Conservation (phyloP, 2,888 invertebrate species). For the Odontocerum albicorne region DNA sequence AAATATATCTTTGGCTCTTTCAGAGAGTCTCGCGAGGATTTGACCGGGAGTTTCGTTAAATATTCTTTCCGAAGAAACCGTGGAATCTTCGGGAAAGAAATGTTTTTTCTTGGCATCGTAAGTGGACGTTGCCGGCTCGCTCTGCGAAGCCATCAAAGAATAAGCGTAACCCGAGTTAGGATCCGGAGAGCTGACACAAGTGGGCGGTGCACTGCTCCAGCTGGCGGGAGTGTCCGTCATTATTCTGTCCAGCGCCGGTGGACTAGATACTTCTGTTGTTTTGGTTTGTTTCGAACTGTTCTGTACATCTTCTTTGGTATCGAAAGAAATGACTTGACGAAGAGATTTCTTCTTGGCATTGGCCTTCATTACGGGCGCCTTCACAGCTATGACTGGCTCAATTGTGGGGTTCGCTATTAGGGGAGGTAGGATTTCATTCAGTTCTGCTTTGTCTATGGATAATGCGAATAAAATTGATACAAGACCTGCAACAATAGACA, state of each 20-base stretch:
- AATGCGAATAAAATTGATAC: slow-evolving; percentile 91
- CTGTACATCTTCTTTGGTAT: slow-evolving; percentile 39
- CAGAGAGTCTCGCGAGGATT: slow-evolving; percentile 52
- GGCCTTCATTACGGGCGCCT: slow-evolving; percentile 58
- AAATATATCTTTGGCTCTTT: slow-evolving; percentile 57
- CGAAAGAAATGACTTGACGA: slow-evolving; percentile 56
- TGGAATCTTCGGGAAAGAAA: slow-evolving; percentile 51
- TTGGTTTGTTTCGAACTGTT: slow-evolving; percentile 14
- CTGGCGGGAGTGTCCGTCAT: slow-evolving; percentile 36
- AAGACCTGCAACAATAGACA: slow-evolving; percentile 73
- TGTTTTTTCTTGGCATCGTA: slow-evolving; percentile 47
- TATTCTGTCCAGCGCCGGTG: slow-evolving; percentile 17
- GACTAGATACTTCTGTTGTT: neutral
- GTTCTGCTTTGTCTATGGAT: slow-evolving; percentile 82
- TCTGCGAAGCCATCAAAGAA: slow-evolving; percentile 45
- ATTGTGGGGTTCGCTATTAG: slow-evolving; percentile 49
- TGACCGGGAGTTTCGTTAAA: slow-evolving; percentile 54
- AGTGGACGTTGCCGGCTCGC: slow-evolving; percentile 54
- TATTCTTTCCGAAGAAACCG: slow-evolving; percentile 41
- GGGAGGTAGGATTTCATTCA: slow-evolving; percentile 63
- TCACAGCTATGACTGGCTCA: slow-evolving; percentile 73
- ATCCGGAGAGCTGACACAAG: slow-evolving; percentile 64
- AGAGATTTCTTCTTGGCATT: slow-evolving; percentile 51
- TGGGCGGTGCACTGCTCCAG: slow-evolving; percentile 63
- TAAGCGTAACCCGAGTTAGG: slow-evolving; percentile 43